Percentiles rank a stretch among this genome's conserved stretches.
Conservation (phyloP, 1,140 invertebrate species). For the Aphaenogaster floridana region DNA sequence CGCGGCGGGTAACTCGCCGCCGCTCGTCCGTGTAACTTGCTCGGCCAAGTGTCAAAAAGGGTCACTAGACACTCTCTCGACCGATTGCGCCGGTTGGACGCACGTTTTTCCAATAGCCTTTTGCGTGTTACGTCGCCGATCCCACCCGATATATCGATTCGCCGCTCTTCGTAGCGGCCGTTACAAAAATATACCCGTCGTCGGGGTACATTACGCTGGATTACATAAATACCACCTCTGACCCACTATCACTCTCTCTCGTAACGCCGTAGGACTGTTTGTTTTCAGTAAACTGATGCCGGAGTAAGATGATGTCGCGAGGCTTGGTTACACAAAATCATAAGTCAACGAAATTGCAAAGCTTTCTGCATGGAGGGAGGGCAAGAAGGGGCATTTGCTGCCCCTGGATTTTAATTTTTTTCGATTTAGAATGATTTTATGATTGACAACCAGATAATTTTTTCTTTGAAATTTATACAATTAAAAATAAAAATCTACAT, state of each 20-base stretch:
- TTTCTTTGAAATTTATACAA: no score
- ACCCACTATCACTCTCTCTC: constrained; percentile 36
- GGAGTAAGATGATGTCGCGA: background rate
- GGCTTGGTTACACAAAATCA: background rate
- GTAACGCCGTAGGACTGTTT: constrained; percentile 24
- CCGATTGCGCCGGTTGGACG: constrained; percentile 82
- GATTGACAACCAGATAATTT: no score
- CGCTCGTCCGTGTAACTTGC: constrained; percentile 82
- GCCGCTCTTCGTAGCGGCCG: constrained; percentile 22
- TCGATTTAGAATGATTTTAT: no score
- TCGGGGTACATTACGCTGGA: constrained; percentile 52
- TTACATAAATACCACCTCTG: constrained; percentile 59
- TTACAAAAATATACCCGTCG: constrained; percentile 53
- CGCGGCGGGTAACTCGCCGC: constrained; percentile 69
- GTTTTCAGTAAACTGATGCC: background rate
- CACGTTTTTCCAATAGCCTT: constrained; percentile 79
- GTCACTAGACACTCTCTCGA: constrained; percentile 85
- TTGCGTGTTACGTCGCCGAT: constrained; percentile 66
- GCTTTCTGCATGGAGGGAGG: background rate
- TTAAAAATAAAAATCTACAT: no score
- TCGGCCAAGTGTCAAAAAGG: constrained; percentile 85
- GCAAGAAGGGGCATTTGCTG: no score
- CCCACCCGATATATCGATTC: constrained; percentile 58
- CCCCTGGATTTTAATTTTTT: no score
- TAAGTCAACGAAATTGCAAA: background rate